Base-by-base conservation (phyloP, 2,797 vertebrate species). In the Lagothrix lagotricha region DNA sequence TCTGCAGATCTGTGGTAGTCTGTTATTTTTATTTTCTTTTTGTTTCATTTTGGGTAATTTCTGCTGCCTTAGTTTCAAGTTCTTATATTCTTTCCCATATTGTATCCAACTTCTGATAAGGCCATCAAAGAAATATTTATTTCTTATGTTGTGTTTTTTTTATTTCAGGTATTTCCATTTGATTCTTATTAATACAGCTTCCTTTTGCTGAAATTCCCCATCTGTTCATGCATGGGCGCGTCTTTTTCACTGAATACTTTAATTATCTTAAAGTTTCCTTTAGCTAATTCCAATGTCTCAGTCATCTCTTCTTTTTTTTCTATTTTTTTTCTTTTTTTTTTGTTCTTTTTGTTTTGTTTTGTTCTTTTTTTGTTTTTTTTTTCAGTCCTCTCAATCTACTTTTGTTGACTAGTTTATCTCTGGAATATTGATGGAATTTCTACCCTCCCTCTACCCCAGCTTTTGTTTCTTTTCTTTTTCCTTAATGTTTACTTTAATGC, bases 21-120 rank as follows among this genome's bases (percentile, higher is more conserved):
- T 92, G 7, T 89, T 92, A 28, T 76, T 96, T 90, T 70, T 88
- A 79, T 96, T 46, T 85, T 95, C 58, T 90, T n/a, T 91, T 6
- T 72, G 24, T 91, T 96, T 93, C n/a, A 67, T 61, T 95, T 97
- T 93, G n/a, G 12, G 54, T 89, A 26, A 83, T 87, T 90, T 84
- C 61, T 84, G 39, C 46, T 88, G 39, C 72, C 77, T 95, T 84
- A n/a, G 79, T 96, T 95, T 48, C 48, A 86, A 77, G 10, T 83
- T 73, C 33, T n/a, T 93, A 79, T 11, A 70, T 72, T 95, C 26
- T 61, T 85, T 61, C 19, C 44, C 94, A 7, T 76, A 39, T 44
- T 87, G 12, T 72, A 58, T 81, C 39, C 44, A 95, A 67, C 28
- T 82, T 20, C 48, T 84, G 73, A 48, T 86, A 90, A 94, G 30